Base-by-base conservation (phyloP, 2,113 vertebrate species). In the Anas platyrhynchos region DNA sequence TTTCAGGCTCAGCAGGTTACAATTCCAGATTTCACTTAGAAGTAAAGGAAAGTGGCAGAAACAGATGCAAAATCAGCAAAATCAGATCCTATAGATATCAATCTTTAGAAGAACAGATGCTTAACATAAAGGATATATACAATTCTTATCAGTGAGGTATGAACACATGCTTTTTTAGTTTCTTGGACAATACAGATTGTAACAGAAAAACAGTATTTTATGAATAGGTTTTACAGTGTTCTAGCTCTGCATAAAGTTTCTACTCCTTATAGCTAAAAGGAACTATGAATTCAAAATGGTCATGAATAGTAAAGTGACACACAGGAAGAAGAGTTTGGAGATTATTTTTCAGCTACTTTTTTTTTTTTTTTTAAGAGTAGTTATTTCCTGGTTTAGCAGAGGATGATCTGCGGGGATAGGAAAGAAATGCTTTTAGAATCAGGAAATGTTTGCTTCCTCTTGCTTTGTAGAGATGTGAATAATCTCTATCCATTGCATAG, bases 361-460 rank as follows among this genome's bases (percentile, higher is more conserved):
- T 92, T 86, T 78, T 43, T 74, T 93, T 92, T 80, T 77, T 41
- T 59, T 63, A 69, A 74, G 44, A 77, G 44, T 14, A 83, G 63
- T 63, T 94, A 81, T 68, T 83, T 96, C 77, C 89, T 85, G 32
- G 21, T 82, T 86, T 50, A 92, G 76, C 55, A 32, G 21, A 93
- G 62, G 55, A 93, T 85, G 48, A 86, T 22, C 27, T 52, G 16
- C 36, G 43, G 12, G 38, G 43, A 86, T 43, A 71, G 34, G 44
- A 56, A 87, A 83, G 44, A 91, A 46, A 59, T n/a, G 56, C 46
- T 90, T 96, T 95, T 76, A 92, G 91, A 89, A 83, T 92, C 67
- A 94, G 96, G 93, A 97, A 97, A 94, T 11, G 36, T 83, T 96
- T 93, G 65, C 66, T 96, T 96, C 94, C 79, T 94, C 76, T 71